These are phyloP conservation scores for Camponotus vicinus DNA, from an alignment of 1,140 invertebrate genomes.

Conservation along the genomic window DNA sequence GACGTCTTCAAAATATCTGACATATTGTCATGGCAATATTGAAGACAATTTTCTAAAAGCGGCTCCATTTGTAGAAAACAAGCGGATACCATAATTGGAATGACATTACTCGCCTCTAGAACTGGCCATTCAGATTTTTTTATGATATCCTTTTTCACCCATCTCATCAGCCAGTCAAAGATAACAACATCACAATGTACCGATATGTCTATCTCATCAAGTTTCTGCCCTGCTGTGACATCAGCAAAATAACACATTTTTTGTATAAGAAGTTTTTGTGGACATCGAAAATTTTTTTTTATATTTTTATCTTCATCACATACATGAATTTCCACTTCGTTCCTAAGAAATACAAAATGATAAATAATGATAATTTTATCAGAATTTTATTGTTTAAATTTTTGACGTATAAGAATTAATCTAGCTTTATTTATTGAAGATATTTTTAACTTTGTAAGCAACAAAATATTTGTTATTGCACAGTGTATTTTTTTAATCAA, in stretches of 20 bases:
- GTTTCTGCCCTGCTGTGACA: conserved; percentile 92
- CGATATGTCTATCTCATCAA: conserved; percentile 98
- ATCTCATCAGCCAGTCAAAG: conserved; percentile 98
- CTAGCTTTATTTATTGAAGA: conserved; percentile 30
- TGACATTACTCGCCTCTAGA: conserved; percentile 94
- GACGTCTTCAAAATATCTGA: conserved; percentile 92
- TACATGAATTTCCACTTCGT: conserved; percentile 94
- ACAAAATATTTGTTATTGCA: neutral
- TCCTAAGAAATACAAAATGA: conserved; percentile 85
- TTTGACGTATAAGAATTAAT: conserved; percentile 4
- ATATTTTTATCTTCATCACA: conserved; percentile 95
- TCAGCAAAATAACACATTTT: conserved; percentile 98
- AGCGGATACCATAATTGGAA: conserved; percentile 96
- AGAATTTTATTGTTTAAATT: neutral
- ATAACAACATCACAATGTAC: conserved; percentile 97
- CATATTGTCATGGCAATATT: conserved; percentile 93
- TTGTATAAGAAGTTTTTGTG: conserved; percentile 93
- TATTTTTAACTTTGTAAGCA: conserved; percentile 1
- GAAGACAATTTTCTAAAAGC: conserved; percentile 93
- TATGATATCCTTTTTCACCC: conserved; percentile 93
- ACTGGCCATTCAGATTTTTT: conserved; percentile 90
- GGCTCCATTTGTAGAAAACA: conserved; percentile 98
- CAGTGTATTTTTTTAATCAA: too few relatives aligned
- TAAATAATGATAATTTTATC: conserved; percentile 8
- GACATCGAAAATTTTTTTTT: conserved; percentile 95